Evolutionary conservation across 2,888 invertebrate species (phyloP), one percentile per base, ranked within the genome.

Genomic region (Eumerus sabulonum): DNA sequence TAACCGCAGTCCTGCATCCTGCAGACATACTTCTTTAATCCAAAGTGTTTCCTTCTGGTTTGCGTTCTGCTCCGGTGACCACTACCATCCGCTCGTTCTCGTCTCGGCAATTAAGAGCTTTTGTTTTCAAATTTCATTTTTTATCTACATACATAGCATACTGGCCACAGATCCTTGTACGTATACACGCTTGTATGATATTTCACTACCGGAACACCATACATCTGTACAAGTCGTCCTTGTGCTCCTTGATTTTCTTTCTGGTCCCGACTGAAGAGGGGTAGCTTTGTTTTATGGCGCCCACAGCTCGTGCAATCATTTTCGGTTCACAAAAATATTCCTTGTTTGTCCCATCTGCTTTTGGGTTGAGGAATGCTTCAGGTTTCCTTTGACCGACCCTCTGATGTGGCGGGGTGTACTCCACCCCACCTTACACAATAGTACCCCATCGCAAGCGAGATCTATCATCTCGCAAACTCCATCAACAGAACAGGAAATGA

Each of bases 231-330:
- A 59, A 68, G 63, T 74, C 60, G 42, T 64, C 53, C 63, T n/a
- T 2, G 68, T 48, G 27, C 68, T 68, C 53, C 59, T 63, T 47
- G 63, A 17, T 44, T 36, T 45, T 63, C 62, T 62, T 60, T 70
- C 74, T 74, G 27, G 27, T 7, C 27, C 27, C 7, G 27, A 27
- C 27, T 79, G 59, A n/a, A n/a, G 67, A 70, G 40, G 5, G 9
- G 2, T 27, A 27, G 27, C 73, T 68, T 64, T 79, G 68, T 70
- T 74, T 70, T 70, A 74, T 73, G 56, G 56, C 54, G 57, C 63
- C 77, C 77, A 54, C 77, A 77, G 53, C 67, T 67, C 73, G 35
- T 73, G 67, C 79, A 79, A 74, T 79, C 63, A 79, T 79, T 74
- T 79, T 56, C 60, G 79, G 79, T 79, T 79, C 56, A 70, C 42